Percentiles rank a stretch among this genome's conserved stretches.
These are phyloP conservation scores for Cynodonichthys magdalenae DNA, from an alignment of 2,797 vertebrate species.

Conservation along the genomic window DNA sequence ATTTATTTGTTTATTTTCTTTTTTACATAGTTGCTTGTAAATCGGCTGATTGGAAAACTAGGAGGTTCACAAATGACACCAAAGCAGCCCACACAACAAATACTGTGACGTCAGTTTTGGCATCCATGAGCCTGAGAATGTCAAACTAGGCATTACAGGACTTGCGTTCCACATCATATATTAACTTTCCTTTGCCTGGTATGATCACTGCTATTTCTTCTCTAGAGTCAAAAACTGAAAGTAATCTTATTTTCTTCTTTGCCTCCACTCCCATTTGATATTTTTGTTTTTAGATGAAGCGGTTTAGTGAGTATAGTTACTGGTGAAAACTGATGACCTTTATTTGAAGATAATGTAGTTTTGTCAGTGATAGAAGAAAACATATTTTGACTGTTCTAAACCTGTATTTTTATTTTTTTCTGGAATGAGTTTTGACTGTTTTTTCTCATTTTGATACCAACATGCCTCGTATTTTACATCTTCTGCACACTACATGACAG, in stretches of 20 bases:
- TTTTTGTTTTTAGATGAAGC: slow-evolving; percentile 3
- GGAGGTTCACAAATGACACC: background rate
- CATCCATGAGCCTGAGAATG: no score
- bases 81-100: background rate
- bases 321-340: background rate
- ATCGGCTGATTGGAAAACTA: background rate
- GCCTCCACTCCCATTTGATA: background rate
- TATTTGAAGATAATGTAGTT: no score
- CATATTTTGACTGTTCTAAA: no score
- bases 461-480: background rate
- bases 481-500: slow-evolving; percentile 18
- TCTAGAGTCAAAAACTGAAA: background rate
- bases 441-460: background rate
- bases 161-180: background rate
- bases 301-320: slow-evolving; percentile 7
- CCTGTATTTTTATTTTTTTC: background rate
- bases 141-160: background rate
- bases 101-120: background rate
- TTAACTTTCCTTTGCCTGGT: background rate
- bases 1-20: background rate
- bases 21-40: background rate
- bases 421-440: background rate
- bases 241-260: background rate
- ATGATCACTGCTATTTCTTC: background rate
- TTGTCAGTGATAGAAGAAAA: no score